Conservation (phyloP, 2,888 invertebrate species). For the Xylota segnis region DNA sequence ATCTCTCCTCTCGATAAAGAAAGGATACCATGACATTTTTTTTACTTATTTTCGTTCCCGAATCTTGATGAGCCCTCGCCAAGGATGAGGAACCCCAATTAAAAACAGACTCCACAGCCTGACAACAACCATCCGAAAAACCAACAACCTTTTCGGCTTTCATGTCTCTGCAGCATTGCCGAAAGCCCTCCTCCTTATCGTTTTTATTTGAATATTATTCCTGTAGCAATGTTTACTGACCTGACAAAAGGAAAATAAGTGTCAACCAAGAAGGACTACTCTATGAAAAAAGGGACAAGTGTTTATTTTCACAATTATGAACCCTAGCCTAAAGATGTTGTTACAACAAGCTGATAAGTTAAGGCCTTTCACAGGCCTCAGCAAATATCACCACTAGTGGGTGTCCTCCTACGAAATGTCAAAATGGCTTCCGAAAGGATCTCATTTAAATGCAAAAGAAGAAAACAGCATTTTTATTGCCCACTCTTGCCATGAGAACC, state of each 20-base stretch:
- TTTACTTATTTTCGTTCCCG: too few relatives aligned
- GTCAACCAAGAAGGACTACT: not conserved
- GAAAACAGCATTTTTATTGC: not conserved
- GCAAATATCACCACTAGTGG: not conserved
- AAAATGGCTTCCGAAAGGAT: slow-evolving; percentile 15
- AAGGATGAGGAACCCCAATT: not conserved
- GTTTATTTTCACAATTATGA: slow-evolving; percentile 27
- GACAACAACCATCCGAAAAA: not conserved
- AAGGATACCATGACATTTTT: too few relatives aligned
- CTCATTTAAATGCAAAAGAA: slow-evolving; percentile 26
- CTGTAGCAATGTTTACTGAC: not conserved
- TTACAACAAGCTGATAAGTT: slow-evolving; percentile 17
- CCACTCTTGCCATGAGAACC: not conserved
- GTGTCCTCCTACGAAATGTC: not conserved
- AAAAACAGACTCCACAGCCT: not conserved
- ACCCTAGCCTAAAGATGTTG: slow-evolving; percentile 22
- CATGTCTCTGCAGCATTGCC: not conserved
- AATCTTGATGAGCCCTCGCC: not conserved
- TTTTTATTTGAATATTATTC: slow-evolving; percentile 18
- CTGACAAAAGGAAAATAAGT: slow-evolving; percentile 26
- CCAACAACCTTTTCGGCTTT: not conserved
- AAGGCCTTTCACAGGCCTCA: not conserved
- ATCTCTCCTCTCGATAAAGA: too few relatives aligned
- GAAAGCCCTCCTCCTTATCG: not conserved
- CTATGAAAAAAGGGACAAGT: not conserved